Conservation (phyloP, 2,113 vertebrate genomes). For the Columba livia region DNA sequence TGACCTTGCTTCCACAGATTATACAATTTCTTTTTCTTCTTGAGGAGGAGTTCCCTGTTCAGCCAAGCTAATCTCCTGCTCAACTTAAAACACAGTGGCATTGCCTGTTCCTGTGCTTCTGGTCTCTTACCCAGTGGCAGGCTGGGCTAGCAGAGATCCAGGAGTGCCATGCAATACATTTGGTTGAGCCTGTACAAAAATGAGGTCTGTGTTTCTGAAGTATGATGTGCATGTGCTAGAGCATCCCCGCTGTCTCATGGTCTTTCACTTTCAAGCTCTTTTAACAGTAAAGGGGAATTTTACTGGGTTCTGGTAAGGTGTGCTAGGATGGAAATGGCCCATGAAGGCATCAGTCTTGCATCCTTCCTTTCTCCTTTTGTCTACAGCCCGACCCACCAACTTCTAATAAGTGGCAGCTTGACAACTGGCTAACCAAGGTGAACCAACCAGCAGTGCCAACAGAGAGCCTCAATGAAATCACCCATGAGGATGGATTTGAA, state of each 20-base stretch:
- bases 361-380: conserved; percentile 10
- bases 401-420: conserved; percentile 85
- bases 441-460: conserved; percentile 65
- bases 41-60: too few relatives aligned
- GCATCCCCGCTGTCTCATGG: neutral
- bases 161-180: neutral
- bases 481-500: neutral
- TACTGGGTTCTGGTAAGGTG: neutral
- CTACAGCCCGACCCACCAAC: conserved; percentile 76
- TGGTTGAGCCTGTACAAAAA: neutral
- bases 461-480: conserved; percentile 43
- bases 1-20: too few relatives aligned
- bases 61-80: too few relatives aligned
- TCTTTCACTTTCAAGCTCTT: neutral
- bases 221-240: neutral
- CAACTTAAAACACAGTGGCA: too few relatives aligned
- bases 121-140: neutral
- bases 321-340: neutral
- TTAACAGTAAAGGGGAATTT: neutral
- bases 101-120: too few relatives aligned
- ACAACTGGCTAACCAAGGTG: conserved; percentile 84
- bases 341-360: neutral
- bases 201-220: neutral
- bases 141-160: neutral
- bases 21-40: too few relatives aligned